A percentile compares a stretch with the other conserved stretches of the same genome.
These are phyloP conservation scores for Rhodeus uyekii DNA, from an alignment of 2,797 vertebrate species.

Conservation along the genomic window DNA sequence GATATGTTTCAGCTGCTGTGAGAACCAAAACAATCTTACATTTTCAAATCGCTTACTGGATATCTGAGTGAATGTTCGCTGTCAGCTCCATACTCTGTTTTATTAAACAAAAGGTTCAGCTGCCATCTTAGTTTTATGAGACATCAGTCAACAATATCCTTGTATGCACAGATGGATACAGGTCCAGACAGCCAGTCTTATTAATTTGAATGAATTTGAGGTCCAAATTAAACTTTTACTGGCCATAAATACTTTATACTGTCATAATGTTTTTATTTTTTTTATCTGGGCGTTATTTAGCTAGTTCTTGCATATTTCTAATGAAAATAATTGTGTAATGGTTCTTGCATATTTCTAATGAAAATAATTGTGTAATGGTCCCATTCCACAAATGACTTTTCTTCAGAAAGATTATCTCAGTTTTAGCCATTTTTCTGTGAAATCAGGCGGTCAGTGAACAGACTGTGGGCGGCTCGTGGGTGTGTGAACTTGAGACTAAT, in stretches of 20 bases:
- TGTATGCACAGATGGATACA: slow-evolving; percentile 1
- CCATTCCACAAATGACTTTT: not conserved
- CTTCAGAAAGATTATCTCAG: not conserved
- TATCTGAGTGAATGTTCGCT: not conserved
- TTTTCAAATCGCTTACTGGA: not conserved
- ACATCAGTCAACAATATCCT: not conserved
- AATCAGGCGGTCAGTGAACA: not conserved
- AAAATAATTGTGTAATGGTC: not conserved
- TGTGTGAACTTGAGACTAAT: not conserved
- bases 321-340: not conserved
- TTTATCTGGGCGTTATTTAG: no score
- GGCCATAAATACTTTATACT: not conserved
- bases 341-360: not conserved
- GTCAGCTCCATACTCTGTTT: not conserved
- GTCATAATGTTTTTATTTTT: not conserved
- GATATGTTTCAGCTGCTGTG: not conserved
- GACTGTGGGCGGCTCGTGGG: not conserved
- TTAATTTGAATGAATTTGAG: not conserved
- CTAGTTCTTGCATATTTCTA: not conserved
- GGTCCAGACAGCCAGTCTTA: not conserved
- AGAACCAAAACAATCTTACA: not conserved
- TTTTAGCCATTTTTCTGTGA: not conserved
- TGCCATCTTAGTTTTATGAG: not conserved
- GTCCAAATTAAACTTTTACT: not conserved
- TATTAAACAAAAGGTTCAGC: slow-evolving; percentile 1